Conservation (phyloP, 2,113 vertebrate species). For the Noturus placidus region DNA sequence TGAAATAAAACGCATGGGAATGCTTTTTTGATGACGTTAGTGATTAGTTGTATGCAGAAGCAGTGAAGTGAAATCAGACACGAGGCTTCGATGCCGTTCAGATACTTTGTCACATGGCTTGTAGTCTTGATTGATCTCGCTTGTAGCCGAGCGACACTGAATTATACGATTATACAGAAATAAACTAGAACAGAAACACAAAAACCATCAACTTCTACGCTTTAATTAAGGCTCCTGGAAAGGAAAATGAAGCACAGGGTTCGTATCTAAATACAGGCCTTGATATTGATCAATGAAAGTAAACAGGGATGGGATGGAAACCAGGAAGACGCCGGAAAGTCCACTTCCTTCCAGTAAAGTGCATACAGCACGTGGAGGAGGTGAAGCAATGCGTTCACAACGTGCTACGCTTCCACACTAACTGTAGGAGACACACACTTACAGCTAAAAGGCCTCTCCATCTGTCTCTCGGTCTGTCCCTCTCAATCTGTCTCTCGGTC, state of each 20-base stretch:
- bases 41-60: neutral
- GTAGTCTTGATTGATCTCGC: neutral
- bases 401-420: neutral
- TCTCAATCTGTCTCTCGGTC: neutral
- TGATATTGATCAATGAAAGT: neutral
- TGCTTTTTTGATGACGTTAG: neutral
- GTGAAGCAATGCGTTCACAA: neutral
- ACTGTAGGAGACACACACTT: neutral
- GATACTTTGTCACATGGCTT: neutral
- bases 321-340: neutral
- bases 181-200: neutral
- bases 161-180: neutral
- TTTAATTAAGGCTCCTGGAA: neutral
- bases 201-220: neutral
- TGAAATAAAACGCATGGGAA: neutral
- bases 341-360: neutral
- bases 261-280: neutral
- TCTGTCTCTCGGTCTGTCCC: neutral
- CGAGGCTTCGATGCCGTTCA: neutral
- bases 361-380: neutral
- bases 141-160: neutral
- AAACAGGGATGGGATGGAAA: neutral
- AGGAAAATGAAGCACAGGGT: neutral
- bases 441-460: too few relatives aligned
- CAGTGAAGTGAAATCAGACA: neutral